Conservation (phyloP, 2,888 invertebrate species). For the Scaptomyza tumidula region DNA sequence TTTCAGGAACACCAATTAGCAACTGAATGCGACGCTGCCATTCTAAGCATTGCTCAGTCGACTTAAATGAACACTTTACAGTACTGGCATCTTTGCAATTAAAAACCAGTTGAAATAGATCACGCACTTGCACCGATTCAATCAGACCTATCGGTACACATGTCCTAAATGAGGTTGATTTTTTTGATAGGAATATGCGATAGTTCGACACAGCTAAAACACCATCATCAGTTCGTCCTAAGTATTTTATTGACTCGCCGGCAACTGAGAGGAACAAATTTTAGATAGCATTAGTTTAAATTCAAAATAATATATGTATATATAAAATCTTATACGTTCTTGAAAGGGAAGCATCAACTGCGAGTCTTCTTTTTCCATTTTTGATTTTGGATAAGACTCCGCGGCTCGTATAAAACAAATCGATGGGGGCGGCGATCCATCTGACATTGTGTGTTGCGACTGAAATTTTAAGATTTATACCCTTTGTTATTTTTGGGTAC, state of each 20-base stretch:
- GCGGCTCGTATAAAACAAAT: conserved; percentile 89
- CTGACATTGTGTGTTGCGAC: conserved; percentile 77
- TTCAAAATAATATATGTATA: background rate
- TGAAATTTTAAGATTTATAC: conserved; percentile 42
- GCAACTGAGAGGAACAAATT: conserved; percentile 71
- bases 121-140: conserved; percentile 93
- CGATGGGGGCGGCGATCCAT: conserved; percentile 85
- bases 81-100: conserved; percentile 96
- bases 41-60: conserved; percentile 93
- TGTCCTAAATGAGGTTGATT: conserved; percentile 86
- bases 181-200: conserved; percentile 91
- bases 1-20: conserved; percentile 89
- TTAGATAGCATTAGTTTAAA: background rate
- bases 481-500: background rate
- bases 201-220: conserved; percentile 95
- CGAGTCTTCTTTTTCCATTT: conserved; percentile 89
- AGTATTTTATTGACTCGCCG: conserved; percentile 86
- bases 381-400: conserved; percentile 90
- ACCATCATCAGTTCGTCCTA: conserved; percentile 93
- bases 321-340: conserved; percentile 77
- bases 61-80: conserved; percentile 93
- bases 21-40: conserved; percentile 92
- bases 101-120: conserved; percentile 93
- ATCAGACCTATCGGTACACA: conserved; percentile 94
- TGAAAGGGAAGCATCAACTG: conserved; percentile 88